phyloP scores from a whole-genome alignment of 2,888 invertebrate species.

The Pseudanteris insignis region DNA sequence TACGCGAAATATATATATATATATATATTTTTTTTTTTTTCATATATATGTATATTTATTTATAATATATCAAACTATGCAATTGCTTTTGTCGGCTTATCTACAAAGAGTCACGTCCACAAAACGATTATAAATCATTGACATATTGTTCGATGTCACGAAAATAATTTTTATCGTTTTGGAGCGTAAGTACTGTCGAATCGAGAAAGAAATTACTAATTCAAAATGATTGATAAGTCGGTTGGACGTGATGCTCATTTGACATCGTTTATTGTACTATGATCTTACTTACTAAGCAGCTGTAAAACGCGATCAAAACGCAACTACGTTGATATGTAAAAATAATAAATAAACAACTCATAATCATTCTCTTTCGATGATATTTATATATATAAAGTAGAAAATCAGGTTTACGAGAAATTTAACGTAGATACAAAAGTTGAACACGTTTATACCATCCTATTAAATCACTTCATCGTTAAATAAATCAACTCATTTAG shows the following conservation, averaged over 20 bases:
- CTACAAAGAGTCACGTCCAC: slow-evolving; percentile 19
- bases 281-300: slow-evolving; percentile 28
- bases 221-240: no score
- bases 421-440: slow-evolving; percentile 24
- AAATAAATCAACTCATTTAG: no score
- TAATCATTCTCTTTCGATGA: slow-evolving; percentile 3
- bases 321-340: slow-evolving; percentile 29
- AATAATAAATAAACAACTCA: slow-evolving; percentile 23
- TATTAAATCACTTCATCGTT: slow-evolving; percentile 24
- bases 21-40: neutral
- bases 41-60: neutral
- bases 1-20: neutral
- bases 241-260: neutral
- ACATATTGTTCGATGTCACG: slow-evolving; percentile 20
- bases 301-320: slow-evolving; percentile 11
- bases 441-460: slow-evolving; percentile 29
- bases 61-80: slow-evolving; percentile 26
- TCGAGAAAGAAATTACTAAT: no score
- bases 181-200: no score
- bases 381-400: slow-evolving; percentile 10
- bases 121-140: slow-evolving; percentile 21
- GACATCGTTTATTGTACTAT: slow-evolving; percentile 31
- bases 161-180: no score
- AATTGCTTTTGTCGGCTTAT: slow-evolving; percentile 10
- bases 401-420: slow-evolving; percentile 10